A percentile compares a stretch with the other conserved stretches of the same genome.
Evolutionary conservation across 2,888 invertebrate species (phyloP).

Genomic region (Bimastos eiseni): DNA sequence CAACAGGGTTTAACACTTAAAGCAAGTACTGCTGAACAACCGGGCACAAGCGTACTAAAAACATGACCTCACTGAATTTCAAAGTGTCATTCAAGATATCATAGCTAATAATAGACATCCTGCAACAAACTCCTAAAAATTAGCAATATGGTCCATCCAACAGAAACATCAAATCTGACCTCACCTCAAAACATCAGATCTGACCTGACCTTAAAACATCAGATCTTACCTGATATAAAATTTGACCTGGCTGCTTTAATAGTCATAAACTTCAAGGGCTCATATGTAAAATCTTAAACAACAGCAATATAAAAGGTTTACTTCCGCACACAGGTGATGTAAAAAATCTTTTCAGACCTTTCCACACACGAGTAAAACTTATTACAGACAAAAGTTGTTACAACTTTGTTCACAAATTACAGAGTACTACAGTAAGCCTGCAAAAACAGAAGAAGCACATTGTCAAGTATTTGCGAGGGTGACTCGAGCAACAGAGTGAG

Average conservation of each 20-base stretch:
- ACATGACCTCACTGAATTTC: neutral
- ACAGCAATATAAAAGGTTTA: neutral
- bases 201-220: neutral
- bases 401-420: neutral
- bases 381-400: neutral
- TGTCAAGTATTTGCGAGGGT: neutral
- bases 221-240: neutral
- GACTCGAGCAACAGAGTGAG: neutral
- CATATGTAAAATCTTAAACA: neutral
- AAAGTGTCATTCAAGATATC: neutral
- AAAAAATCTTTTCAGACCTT: neutral
- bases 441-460: conserved; percentile 3
- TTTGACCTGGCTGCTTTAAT: neutral
- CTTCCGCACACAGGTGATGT: neutral
- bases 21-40: conserved; percentile 13
- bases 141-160: neutral
- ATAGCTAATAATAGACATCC: neutral
- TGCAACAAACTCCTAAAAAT: neutral
- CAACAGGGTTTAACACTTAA: conserved; percentile 13
- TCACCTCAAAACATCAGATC: neutral
- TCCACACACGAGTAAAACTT: neutral
- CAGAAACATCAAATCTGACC: neutral
- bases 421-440: neutral
- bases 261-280: neutral
- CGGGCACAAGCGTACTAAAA: neutral